A percentile compares a stretch with the other conserved stretches of the same genome.
Evolutionary conservation across 2,888 invertebrate genomes (phyloP).

Genomic region (Tachina grossa): DNA sequence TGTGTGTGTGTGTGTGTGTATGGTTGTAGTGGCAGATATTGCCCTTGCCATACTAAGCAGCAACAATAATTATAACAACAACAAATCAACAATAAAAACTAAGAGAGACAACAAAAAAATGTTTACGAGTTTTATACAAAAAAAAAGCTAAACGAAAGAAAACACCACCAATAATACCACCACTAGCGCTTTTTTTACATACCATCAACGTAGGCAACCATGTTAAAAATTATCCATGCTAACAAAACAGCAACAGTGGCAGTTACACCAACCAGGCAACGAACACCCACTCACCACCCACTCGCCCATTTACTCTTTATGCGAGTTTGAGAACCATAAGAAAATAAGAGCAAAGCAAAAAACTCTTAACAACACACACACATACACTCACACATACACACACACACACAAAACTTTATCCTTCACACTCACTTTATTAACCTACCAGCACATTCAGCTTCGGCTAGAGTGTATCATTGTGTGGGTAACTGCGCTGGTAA

Average conservation of each 20-base stretch:
- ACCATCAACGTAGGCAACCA: conserved; percentile 47
- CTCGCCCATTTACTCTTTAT: conserved; percentile 19
- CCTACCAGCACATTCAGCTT: conserved; percentile 23
- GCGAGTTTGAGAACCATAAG: conserved; percentile 24
- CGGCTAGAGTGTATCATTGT: conserved; percentile 18
- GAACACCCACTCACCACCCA: conserved; percentile 33
- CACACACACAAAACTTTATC: conserved; percentile 31
- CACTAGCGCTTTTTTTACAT: conserved; percentile 1
- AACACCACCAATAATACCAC: conserved; percentile 33
- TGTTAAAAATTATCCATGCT: conserved; percentile 50
- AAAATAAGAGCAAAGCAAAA: conserved; percentile 43
- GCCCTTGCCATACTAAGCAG: conserved; percentile 52
- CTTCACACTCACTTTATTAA: conserved; percentile 67
- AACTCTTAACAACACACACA: conserved; percentile 10
- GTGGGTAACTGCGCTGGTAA: background rate
- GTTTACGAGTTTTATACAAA: conserved; percentile 24
- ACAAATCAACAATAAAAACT: conserved; percentile 38
- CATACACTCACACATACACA: background rate
- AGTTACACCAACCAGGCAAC: background rate
- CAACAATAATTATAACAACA: conserved; percentile 28
- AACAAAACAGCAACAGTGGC: conserved; percentile 13
- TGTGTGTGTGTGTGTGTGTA: conserved; percentile 11
- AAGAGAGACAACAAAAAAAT: conserved; percentile 33
- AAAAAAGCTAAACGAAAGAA: background rate
- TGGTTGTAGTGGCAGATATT: background rate